Evolutionary conservation across 1,140 invertebrate species (phyloP), one percentile per base, ranked within the genome.

Genomic region (Sipha flava): DNA sequence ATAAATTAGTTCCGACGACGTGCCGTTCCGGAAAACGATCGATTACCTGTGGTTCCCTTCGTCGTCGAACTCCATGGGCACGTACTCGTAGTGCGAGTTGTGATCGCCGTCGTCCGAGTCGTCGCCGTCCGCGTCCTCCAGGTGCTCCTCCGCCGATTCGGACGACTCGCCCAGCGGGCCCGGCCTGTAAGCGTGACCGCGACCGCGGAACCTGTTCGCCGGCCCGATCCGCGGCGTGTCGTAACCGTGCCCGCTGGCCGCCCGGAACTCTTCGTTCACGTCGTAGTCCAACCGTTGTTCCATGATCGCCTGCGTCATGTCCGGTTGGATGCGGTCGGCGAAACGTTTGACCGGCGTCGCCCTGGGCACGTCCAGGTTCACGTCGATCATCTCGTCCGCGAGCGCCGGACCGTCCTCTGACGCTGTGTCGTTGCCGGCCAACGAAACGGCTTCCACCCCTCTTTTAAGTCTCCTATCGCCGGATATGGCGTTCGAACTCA

Each of bases 71-170:
- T 79, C 79, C 81, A 81, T 81, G 1, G 79, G 79, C 26, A 81
- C 79, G 31, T 79, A 80, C 43, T 81, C 81, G 31, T 81, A 80
- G 18, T 81, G 79, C 18, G 72, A 54, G 3, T 81, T 80, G 14
- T 79, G 70, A 37, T 80, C 73, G 6, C 52, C 31, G 31, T 47
- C 43, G 29, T 66, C 52, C 16, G 43, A n/a, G n/a, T n/a, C 26
- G 31, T 37, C 66, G 10, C 62, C 43, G 0, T 52, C 34, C 14
- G 34, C 31, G 0, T 54, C 62, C 6, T 80, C 70, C 43, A 57
- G 9, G 16, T 73, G 45, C 16, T 80, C 70, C 21, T 66, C 57
- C 18, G 34, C 52, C 1, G 40, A 52, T 5, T 70, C 68, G 23
- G 1, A 34, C 23, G 49, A 3, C 40, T 23, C 47, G 10, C 12